Evolutionary conservation across 1,140 invertebrate genomes (phyloP).

Genomic region (Drosophila busckii): DNA sequence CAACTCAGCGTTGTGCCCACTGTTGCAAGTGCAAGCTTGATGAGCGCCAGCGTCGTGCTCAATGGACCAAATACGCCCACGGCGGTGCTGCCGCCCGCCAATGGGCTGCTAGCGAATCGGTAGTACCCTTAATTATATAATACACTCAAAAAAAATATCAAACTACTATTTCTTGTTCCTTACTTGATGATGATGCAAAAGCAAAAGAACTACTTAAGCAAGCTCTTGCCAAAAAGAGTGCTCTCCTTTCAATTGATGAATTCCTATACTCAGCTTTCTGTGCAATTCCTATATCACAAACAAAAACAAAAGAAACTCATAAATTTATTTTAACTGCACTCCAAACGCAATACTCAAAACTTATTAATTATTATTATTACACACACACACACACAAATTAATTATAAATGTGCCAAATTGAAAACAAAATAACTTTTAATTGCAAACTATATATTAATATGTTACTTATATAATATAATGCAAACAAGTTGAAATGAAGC

Average conservation of each 20-base stretch:
- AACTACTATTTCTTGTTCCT: constrained; percentile 77
- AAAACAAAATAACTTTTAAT: constrained; percentile 34
- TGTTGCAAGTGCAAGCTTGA: constrained; percentile 27
- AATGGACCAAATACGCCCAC: constrained; percentile 57
- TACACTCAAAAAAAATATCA: constrained; percentile 17
- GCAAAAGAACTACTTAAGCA: constrained; percentile 30
- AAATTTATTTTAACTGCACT: constrained; percentile 44
- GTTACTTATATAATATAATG: constrained; percentile 20
- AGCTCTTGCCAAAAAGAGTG: constrained; percentile 1
- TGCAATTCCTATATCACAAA: constrained; percentile 65
- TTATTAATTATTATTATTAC: too few species aligned
- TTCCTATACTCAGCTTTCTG: constrained; percentile 74
- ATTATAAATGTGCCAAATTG: constrained; percentile 76
- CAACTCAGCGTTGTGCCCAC: constrained; percentile 27
- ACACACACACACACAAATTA: constrained; percentile 46
- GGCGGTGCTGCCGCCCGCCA: constrained; percentile 63
- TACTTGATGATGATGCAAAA: constrained; percentile 53
- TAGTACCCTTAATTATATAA: constrained; percentile 33
- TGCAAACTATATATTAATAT: constrained; percentile 19
- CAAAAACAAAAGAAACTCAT: constrained; percentile 10
- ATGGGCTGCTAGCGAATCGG: constrained; percentile 70
- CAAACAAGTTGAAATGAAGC: constrained; percentile 57
- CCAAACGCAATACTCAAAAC: constrained; percentile 70
- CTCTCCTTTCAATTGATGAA: constrained; percentile 53
- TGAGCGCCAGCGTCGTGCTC: constrained; percentile 45